Conservation (phyloP, 2,113 vertebrate species). For the Nestor notabilis region DNA sequence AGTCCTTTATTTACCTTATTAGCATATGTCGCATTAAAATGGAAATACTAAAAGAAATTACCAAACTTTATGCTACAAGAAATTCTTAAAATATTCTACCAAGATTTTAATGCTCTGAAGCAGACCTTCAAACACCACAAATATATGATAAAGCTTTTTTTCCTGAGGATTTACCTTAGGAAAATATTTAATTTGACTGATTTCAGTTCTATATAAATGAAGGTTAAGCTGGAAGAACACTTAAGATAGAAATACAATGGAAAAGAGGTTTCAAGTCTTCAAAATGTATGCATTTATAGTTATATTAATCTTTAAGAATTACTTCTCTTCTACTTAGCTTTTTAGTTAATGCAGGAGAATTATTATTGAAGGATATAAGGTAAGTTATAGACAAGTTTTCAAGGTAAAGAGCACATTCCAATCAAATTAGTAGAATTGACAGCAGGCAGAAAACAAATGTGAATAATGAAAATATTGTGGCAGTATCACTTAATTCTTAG, state of each 20-base stretch:
- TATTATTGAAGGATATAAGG: neutral
- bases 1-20: neutral
- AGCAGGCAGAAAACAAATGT: neutral
- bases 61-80: neutral
- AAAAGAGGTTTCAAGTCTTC: neutral
- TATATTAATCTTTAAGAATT: neutral
- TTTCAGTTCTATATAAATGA: neutral
- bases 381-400: neutral
- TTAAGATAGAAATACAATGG: neutral
- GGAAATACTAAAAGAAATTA: neutral
- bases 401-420: neutral
- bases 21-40: neutral
- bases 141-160: neutral
- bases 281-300: neutral
- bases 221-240: neutral
- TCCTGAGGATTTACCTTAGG: neutral
- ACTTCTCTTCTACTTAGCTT: neutral
- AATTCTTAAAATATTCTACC: neutral
- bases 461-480: neutral
- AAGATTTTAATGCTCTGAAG: neutral
- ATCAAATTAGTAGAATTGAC: neutral
- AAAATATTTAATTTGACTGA: neutral
- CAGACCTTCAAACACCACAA: neutral
- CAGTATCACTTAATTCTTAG: neutral
- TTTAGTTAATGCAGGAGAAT: neutral